Evolutionary conservation across 2,797 vertebrate genomes (phyloP).

Genomic region (Platyrinchus mystaceus): DNA sequence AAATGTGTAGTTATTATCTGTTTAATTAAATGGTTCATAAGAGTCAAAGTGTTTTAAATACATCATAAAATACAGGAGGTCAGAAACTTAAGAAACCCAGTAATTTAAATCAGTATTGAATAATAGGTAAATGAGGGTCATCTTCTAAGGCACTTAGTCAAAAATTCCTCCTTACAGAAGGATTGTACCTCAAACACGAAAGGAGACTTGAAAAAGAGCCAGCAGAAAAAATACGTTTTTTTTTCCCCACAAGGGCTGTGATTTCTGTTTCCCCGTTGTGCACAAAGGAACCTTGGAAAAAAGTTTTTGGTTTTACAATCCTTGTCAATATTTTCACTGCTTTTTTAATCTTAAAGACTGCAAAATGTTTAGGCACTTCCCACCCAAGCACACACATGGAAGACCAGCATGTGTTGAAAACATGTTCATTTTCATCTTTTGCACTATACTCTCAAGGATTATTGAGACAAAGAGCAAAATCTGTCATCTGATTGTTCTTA

Average conservation of each 20-base stretch:
- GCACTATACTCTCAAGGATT: background rate
- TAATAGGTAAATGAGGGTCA: background rate
- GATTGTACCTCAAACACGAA: background rate
- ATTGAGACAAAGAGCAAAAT: background rate
- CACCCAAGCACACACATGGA: background rate
- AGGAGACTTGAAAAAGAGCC: background rate
- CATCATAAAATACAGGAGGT: conserved; percentile 25
- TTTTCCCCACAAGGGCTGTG: background rate
- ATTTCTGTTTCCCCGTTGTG: background rate
- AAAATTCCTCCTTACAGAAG: background rate
- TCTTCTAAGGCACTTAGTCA: background rate
- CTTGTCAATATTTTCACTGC: background rate
- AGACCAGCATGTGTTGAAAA: background rate
- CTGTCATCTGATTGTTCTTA: background rate
- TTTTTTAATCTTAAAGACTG: background rate
- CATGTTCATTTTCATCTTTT: background rate
- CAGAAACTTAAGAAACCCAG: conserved; percentile 23
- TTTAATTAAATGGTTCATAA: conserved; percentile 32
- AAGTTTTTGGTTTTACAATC: background rate
- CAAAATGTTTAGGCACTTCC: background rate
- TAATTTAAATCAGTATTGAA: conserved; percentile 49
- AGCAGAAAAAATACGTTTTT: background rate
- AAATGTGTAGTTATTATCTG: conserved; percentile 29
- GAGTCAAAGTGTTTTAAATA: conserved; percentile 36
- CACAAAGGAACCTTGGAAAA: background rate